Base-by-base conservation (phyloP, 2,888 invertebrate species). In the Tenthredo scrophulariae region DNA sequence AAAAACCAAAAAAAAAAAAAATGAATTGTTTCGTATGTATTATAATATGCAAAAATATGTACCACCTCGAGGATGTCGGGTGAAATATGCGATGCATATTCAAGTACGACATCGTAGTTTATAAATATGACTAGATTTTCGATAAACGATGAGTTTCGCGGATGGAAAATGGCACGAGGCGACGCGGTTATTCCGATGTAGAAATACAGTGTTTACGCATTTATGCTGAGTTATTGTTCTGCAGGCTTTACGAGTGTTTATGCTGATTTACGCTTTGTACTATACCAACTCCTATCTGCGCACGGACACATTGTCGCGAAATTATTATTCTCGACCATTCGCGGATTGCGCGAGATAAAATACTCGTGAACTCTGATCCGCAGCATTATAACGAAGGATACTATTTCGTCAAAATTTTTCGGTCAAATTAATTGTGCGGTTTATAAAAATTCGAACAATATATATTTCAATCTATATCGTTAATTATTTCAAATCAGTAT, bases 221-320 rank as follows among this genome's bases (percentile, higher is more conserved):
- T 92, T 92, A 92, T 92, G 92, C 92, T 92, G 92, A 93, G 91
- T 92, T 93, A 93, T 93, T 92, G 92, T 92, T 89, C 67, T 18
- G 5, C 88, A 88, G 89, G 92, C 93, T 93, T 92, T 92, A 92
- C 91, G 91, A 91, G 92, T 93, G 92, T 93, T 93, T 91, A 93
- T 93, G 92, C 93, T 93, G 93, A 93, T 93, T 93, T 93, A 93
- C 92, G 93, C 92, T 91, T 92, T 92, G 92, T 93, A 92, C 92
- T 92, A 92, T 74, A 29, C 72, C 40, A 37, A 62, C 62, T 65
- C 67, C 83, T 83, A 83, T 93, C 93, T 92, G 89, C 91, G 89
- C 92, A 88, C 90, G 91, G 91, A 93, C 92, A 93, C 93, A 92
- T 92, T 92, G 92, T 92, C 91, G 91, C 88, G 89, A 91, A 92